These are phyloP conservation scores for Procapra przewalskii DNA, from an alignment of 2,113 vertebrate species.

Conservation along the genomic window DNA sequence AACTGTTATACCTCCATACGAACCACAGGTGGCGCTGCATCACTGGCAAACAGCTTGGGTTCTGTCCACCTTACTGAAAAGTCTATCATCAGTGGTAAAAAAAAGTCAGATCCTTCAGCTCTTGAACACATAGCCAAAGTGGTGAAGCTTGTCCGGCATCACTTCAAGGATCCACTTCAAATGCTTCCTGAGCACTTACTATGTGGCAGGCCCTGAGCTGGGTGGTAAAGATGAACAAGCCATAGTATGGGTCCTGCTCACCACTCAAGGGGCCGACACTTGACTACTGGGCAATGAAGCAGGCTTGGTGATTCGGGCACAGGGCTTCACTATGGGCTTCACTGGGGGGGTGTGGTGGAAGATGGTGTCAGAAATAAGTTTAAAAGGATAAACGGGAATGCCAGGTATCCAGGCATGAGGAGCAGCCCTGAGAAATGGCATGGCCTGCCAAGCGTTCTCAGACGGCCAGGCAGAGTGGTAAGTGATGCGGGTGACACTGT, in stretches of 20 bases:
- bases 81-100: not conserved
- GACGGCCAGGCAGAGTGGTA: not conserved
- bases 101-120: not conserved
- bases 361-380: not conserved
- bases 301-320: not conserved
- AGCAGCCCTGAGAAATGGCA: not conserved
- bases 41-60: not conserved
- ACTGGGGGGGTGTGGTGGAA: not conserved
- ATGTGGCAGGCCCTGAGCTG: not conserved
- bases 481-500: not conserved
- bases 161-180: not conserved
- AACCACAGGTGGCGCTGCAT: conserved; percentile 40
- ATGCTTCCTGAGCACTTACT: not conserved
- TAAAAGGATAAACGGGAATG: not conserved
- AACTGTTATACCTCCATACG: not conserved
- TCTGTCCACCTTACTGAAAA: not conserved
- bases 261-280: not conserved
- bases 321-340: not conserved
- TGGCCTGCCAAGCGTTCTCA: not conserved
- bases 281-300: not conserved
- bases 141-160: not conserved
- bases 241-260: not conserved
- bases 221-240: not conserved
- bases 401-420: not conserved
- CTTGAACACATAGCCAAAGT: not conserved